phyloP scores from a whole-genome alignment of 2,113 vertebrate species.

The Piaya cayana region DNA sequence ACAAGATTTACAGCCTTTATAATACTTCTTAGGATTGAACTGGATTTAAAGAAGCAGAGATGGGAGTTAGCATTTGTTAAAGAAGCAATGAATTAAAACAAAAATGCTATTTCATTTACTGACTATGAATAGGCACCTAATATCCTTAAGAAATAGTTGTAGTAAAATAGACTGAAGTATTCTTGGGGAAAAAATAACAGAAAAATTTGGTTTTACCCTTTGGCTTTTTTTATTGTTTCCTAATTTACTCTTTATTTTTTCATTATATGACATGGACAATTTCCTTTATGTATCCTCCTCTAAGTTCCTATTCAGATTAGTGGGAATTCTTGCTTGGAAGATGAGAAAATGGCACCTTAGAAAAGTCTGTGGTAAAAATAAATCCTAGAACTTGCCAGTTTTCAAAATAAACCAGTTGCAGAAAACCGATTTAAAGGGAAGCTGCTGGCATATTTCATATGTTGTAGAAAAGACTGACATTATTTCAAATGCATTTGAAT shows the following conservation, averaged over 20 bases:
- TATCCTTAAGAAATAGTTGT: constrained; percentile 38
- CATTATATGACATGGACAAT: constrained; percentile 24
- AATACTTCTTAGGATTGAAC: constrained; percentile 71
- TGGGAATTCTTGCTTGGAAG: constrained; percentile 12
- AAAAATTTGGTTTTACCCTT: constrained; percentile 48
- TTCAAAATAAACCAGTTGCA: constrained; percentile 62
- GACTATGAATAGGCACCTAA: constrained; percentile 58
- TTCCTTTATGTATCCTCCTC: constrained; percentile 3
- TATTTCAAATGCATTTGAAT: constrained; percentile 53
- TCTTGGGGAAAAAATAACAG: not conserved
- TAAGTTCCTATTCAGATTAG: constrained; percentile 5
- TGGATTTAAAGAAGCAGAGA: constrained; percentile 72
- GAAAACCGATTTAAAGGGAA: constrained; percentile 45
- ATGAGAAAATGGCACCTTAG: constrained; percentile 34
- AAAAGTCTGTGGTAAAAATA: constrained; percentile 7
- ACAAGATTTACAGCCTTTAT: constrained; percentile 76
- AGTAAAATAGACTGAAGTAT: not conserved
- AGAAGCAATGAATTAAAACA: constrained; percentile 61
- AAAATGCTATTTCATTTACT: constrained; percentile 60
- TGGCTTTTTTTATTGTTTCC: constrained; percentile 47
- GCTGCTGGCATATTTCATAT: constrained; percentile 32
- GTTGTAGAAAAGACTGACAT: constrained; percentile 36
- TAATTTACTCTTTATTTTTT: constrained; percentile 40
- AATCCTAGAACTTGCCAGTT: constrained; percentile 19
- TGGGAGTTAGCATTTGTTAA: constrained; percentile 55